Percentiles rank a stretch among this genome's conserved stretches.
These are phyloP conservation scores for Anabacerthia variegaticeps DNA, from an alignment of 2,797 vertebrate species.

Conservation along the genomic window DNA sequence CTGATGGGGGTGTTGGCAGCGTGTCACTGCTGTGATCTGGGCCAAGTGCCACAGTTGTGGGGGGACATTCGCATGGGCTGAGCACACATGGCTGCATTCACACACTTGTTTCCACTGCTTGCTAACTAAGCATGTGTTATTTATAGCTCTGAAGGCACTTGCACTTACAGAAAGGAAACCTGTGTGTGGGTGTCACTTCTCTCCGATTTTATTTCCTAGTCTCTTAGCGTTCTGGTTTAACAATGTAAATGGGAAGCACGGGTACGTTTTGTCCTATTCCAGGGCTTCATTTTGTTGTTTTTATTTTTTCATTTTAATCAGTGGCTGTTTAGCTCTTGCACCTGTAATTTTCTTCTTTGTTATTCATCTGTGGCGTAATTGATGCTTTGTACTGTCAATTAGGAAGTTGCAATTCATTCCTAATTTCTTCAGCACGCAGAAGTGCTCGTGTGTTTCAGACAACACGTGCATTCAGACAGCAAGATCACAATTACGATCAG, in stretches of 20 bases:
- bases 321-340: conserved; percentile 33
- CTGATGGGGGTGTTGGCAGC: conserved; percentile 46
- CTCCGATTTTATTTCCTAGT: background rate
- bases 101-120: conserved; percentile 53
- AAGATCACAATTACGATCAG: conserved; percentile 31
- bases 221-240: background rate
- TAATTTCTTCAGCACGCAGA: conserved; percentile 28
- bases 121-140: conserved; percentile 54
- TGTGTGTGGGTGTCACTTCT: background rate
- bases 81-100: conserved; percentile 52
- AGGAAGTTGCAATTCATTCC: conserved; percentile 34
- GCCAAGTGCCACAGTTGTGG: conserved; percentile 53
- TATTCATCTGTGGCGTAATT: conserved; percentile 46
- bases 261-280: background rate
- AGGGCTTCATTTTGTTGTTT: background rate
- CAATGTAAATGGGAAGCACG: background rate
- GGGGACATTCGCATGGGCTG: conserved; percentile 51
- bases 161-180: background rate
- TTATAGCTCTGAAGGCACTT: conserved; percentile 47
- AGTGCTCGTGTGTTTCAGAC: background rate
- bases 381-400: conserved; percentile 61
- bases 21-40: conserved; percentile 46
- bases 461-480: background rate
- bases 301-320: background rate
- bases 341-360: conserved; percentile 58